These are phyloP conservation scores for Noctua janthe DNA, from an alignment of 2,888 invertebrate species.

Conservation along the genomic window DNA sequence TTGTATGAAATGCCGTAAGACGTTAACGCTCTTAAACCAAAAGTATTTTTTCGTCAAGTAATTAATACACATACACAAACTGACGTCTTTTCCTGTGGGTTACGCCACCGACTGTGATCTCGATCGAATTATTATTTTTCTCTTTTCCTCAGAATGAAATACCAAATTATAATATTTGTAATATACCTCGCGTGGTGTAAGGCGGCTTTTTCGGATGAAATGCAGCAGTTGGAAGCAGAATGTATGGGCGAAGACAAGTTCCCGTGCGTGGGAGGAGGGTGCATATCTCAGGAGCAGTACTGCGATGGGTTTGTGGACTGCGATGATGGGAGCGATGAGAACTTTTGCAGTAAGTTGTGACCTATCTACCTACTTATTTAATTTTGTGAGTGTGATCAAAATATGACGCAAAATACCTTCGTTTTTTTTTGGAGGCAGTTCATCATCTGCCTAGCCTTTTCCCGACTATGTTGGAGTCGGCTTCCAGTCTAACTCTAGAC, in stretches of 20 bases:
- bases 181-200: slow-evolving; percentile 64
- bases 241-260: slow-evolving; percentile 80
- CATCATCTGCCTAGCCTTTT: too few relatives aligned
- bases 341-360: slow-evolving; percentile 81
- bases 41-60: neutral
- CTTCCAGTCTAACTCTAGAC: too few relatives aligned
- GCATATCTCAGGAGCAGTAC: slow-evolving; percentile 89
- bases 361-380: neutral
- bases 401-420: neutral
- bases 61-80: neutral
- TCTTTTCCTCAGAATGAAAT: slow-evolving; percentile 43
- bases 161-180: slow-evolving; percentile 51
- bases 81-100: neutral
- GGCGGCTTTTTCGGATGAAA: slow-evolving; percentile 76
- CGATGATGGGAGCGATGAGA: slow-evolving; percentile 91
- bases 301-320: slow-evolving; percentile 92
- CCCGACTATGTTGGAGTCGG: too few relatives aligned
- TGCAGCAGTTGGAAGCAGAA: slow-evolving; percentile 75
- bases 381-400: neutral
- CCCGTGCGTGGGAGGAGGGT: slow-evolving; percentile 83
- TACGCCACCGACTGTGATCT: neutral
- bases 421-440: neutral
- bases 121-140: neutral
- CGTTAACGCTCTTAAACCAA: too few relatives aligned
- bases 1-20: too few relatives aligned